phyloP scores from a whole-genome alignment of 2,888 invertebrate genomes.

The Carterocephalus palaemon region DNA sequence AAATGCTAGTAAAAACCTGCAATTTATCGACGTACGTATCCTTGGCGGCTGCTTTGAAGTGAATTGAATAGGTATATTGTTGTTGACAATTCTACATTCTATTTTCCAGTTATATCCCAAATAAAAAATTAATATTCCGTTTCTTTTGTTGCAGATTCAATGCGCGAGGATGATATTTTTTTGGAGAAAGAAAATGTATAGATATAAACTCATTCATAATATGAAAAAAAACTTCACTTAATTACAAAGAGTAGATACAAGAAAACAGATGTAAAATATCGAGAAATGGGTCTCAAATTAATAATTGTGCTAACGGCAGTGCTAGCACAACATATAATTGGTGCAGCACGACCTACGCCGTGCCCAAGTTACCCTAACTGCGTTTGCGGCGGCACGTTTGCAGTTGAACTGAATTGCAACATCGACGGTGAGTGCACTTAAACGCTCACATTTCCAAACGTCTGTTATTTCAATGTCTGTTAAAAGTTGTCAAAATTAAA shows the following conservation, averaged over 20 bases:
- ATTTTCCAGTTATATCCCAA: slow-evolving; percentile 35
- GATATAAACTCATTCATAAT: not conserved
- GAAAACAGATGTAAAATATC: slow-evolving; percentile 31
- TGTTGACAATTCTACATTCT: slow-evolving; percentile 35
- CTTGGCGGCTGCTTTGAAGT: slow-evolving; percentile 47
- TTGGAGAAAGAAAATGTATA: slow-evolving; percentile 12
- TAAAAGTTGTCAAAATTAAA: slow-evolving; percentile 20
- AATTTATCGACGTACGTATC: slow-evolving; percentile 59
- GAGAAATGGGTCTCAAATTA: slow-evolving; percentile 56
- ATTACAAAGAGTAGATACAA: slow-evolving; percentile 3
- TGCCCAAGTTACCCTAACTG: slow-evolving; percentile 74
- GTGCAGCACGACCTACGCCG: slow-evolving; percentile 52
- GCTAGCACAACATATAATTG: slow-evolving; percentile 63
- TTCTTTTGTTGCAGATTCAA: slow-evolving; percentile 31
- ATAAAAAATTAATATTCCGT: too few species aligned
- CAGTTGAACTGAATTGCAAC: slow-evolving; percentile 71
- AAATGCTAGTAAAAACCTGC: too few species aligned
- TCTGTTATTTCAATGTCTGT: slow-evolving; percentile 37
- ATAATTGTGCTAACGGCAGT: slow-evolving; percentile 53
- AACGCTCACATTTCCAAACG: slow-evolving; percentile 27
- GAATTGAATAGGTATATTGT: slow-evolving; percentile 54
- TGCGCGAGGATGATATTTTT: slow-evolving; percentile 27
- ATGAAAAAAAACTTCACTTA: not conserved
- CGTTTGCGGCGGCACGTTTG: slow-evolving; percentile 69
- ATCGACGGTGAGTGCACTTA: slow-evolving; percentile 69